Percentiles rank a stretch among this genome's conserved stretches.
phyloP scores from a whole-genome alignment of 2,888 invertebrate genomes.

The Heliconius erato region DNA sequence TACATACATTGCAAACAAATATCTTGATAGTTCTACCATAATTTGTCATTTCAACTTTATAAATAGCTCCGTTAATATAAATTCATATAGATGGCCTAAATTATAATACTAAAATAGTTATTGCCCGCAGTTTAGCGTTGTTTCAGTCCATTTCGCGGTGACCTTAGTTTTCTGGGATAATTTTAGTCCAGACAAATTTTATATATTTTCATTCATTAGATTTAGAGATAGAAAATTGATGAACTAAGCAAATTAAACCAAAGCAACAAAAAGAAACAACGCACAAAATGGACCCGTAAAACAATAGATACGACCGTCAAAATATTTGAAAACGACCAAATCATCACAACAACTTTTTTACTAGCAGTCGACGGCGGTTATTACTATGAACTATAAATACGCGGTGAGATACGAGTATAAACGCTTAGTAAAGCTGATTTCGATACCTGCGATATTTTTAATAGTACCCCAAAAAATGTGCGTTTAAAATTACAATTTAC shows the following conservation, averaged over 20 bases:
- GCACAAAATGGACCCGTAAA: constrained; percentile 9
- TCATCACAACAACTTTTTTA: background rate
- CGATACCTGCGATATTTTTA: constrained; percentile 72
- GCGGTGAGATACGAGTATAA: constrained; percentile 70
- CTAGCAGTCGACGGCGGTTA: constrained; percentile 64
- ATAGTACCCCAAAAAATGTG: constrained; percentile 64
- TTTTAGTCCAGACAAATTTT: background rate
- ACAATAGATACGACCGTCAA: constrained; percentile 13
- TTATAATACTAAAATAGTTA: constrained; percentile 55
- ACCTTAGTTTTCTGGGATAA: constrained; percentile 31
- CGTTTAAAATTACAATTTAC: constrained; percentile 56
- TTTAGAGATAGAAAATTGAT: background rate
- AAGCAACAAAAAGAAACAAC: background rate
- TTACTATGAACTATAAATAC: constrained; percentile 74
- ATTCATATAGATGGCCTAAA: constrained; percentile 81
- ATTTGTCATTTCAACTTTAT: constrained; percentile 79
- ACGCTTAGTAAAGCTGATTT: constrained; percentile 68
- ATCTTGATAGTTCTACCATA: constrained; percentile 76
- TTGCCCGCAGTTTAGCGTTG: constrained; percentile 27
- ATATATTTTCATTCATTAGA: background rate
- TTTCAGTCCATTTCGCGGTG: constrained; percentile 23
- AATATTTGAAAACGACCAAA: background rate
- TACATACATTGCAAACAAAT: constrained; percentile 84
- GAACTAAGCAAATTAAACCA: background rate
- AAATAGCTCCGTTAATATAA: constrained; percentile 77